These are phyloP conservation scores for Polypedilum pembai DNA, from an alignment of 1,140 invertebrate genomes.

Conservation along the genomic window DNA sequence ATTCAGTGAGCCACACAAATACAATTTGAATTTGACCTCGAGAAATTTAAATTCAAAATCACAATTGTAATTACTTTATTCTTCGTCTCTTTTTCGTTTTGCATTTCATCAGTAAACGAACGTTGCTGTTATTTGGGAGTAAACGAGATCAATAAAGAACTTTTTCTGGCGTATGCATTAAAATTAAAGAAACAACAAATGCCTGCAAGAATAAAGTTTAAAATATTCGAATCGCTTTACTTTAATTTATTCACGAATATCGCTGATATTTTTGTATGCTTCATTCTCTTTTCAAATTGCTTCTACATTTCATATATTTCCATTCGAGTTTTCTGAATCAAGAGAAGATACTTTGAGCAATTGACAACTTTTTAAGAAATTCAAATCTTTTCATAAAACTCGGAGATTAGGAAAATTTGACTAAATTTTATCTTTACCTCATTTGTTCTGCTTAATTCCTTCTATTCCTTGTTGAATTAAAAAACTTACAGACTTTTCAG, in stretches of 20 bases:
- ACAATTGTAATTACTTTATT: not conserved
- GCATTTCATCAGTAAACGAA: slow-evolving; percentile 9
- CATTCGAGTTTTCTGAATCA: not conserved
- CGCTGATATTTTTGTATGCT: not conserved
- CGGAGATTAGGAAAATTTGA: too few species aligned
- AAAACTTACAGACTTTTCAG: too few species aligned
- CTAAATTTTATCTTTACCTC: too few species aligned
- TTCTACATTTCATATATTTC: not conserved
- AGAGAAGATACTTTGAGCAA: not conserved
- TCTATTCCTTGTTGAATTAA: too few species aligned
- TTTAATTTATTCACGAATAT: not conserved
- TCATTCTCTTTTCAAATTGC: not conserved
- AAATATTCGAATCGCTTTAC: not conserved
- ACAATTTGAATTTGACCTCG: too few species aligned
- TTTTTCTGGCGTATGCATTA: not conserved
- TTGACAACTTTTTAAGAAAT: too few species aligned
- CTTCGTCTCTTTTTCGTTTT: not conserved
- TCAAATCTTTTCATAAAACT: too few species aligned
- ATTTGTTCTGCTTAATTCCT: too few species aligned
- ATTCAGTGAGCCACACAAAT: too few species aligned
- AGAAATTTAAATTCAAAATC: too few species aligned
- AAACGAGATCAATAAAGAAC: not conserved
- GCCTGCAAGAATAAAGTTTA: not conserved
- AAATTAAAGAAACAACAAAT: not conserved
- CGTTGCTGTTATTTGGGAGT: not conserved